Base-by-base conservation (phyloP, 2,113 vertebrate genomes). In the Tonatia bakeri region DNA sequence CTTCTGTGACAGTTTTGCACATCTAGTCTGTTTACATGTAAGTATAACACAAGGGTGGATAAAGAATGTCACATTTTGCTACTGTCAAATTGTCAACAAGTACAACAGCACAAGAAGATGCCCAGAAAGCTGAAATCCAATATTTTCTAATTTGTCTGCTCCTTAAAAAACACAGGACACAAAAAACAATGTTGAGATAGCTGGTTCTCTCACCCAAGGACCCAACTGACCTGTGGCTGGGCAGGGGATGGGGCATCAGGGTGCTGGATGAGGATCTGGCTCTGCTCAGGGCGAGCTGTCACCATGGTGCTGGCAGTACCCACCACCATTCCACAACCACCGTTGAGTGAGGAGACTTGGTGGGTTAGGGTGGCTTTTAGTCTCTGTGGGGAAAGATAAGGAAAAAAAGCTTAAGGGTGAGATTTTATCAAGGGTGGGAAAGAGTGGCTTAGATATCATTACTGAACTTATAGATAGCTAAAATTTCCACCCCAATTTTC, bases 241-340 rank as follows among this genome's bases (percentile, higher is more conserved):
- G 99, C 99, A 20, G 99, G 99, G 77, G 99, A 99, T 0, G 99
- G 99, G 40, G 99, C 99, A 0, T 99, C 99, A 1, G 99, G 99
- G 67, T 99, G 99, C 59, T 99, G 99, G 86, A 99, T 98, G 0
- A 99, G 99, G 69, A 99, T 98, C 98, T 99, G 99, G 94, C 99
- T 99, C 97, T 99, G 99, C 96, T 99, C 99, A 13, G 99, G 99
- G 50, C 98, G 99, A 6, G 99, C 98, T 0, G 99, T 99, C 89
- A 99, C 99, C 99, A 99, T 99, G 20, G 98, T 99, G 97, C 99
- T 99, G 97, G 99, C 98, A 15, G 99, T 98, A 95, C 99, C 99
- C 31, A 98, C 97, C 94, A 98, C 98, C 97, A 98, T 95, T 47
- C 98, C 97, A 52, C 98, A 98, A 87, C 99, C 98, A 33, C 98